Evolutionary conservation across 2,888 invertebrate species (phyloP), one percentile per base, ranked within the genome.

Genomic region (Orchesellides sinensis): DNA sequence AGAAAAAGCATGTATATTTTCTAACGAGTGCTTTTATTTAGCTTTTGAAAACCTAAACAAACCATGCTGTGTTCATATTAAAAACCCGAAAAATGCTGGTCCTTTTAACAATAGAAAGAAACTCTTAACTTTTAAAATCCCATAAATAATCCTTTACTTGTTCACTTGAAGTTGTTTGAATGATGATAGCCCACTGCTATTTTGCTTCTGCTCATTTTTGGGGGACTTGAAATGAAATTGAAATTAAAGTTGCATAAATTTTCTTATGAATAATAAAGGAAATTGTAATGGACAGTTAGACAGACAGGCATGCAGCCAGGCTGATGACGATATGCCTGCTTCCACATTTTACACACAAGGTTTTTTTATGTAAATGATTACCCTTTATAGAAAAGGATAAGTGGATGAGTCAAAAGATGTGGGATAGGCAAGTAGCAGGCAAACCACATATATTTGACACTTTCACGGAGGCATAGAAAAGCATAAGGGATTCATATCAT

Each of bases 71-170:
- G 61, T 61, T 12, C 1, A 29, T 23, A 27, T 61, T 21, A 32
- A 25, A 73, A 73, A 47, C 35, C 23, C 49, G 56, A 54, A 73
- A 61, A 63, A 61, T 59, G 25, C 29, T 72, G 23, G 17, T 49
- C n/a, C 27, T 23, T 52, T 74, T 29, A 68, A 77, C 77, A 77
- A 77, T 77, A 54, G 40, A 29, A 52, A 56, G 69, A 69, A 69
- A 77, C 77, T 77, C 68, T 77, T 56, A 77, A 77, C 77, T 77
- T 77, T 77, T 77, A 77, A 77, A 77, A 77, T 69, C 77, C 61
- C 77, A 77, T 77, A 77, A 77, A 77, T 77, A 77, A 77, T 77
- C 68, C 61, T 77, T 69, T 69, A 45, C 47, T 40, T 40, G 6
- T 69, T 32, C 23, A 27, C 35, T 23, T 56, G 68, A 56, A 47